Evolutionary conservation across 92 coral and sea anemone genomes (phyloP), one percentile per base, ranked within the genome.

Genomic region (Porites divaricata): DNA sequence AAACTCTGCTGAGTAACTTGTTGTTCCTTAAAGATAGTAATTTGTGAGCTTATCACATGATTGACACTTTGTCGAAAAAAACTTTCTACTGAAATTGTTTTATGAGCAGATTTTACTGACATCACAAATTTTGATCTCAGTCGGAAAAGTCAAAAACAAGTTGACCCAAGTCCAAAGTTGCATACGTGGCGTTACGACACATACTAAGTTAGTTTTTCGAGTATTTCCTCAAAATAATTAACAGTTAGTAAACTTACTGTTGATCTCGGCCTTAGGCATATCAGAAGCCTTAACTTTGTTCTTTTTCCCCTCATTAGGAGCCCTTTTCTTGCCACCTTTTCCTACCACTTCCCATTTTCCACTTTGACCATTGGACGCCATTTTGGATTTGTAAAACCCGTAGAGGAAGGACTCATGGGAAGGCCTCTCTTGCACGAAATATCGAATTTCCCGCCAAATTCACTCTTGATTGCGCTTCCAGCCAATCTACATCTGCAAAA

Each of bases 281-380:
- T 95, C 97, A 28, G 93, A 69, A 22, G 88, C 85, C 86, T 91
- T 95, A 21, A 80, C 79, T 84, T 95, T 97, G n/a, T 90, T 72
- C 77, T 95, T 97, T 77, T 95, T 95, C 21, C 94, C 92, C 72
- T 91, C 91, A 64, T 73, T 77, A 20, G 84, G 81, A 48, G 90
- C 70, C 51, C 91, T 89, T 74, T 92, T 93, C 92, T 95, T 97
- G 53, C 94, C 98, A 13, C 93, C 95, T 67, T 95, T 97, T 64
- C 99, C 99, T 54, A 93, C 99, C 35, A 97, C 98, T 88, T 97
- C 98, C 99, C 99, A 97, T 69, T 97, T 93, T 48, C 97, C 99
- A 35, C 45, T 35, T 4, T 35, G 45, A 35, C 45, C 45, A 58
- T 88, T 21, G 78, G 95, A 81, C 96, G 99, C 99, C 99, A 97